Percentiles rank a stretch among this genome's conserved stretches.
These are phyloP conservation scores for Nothura maculosa DNA, from an alignment of 2,797 vertebrate species.

Conservation along the genomic window DNA sequence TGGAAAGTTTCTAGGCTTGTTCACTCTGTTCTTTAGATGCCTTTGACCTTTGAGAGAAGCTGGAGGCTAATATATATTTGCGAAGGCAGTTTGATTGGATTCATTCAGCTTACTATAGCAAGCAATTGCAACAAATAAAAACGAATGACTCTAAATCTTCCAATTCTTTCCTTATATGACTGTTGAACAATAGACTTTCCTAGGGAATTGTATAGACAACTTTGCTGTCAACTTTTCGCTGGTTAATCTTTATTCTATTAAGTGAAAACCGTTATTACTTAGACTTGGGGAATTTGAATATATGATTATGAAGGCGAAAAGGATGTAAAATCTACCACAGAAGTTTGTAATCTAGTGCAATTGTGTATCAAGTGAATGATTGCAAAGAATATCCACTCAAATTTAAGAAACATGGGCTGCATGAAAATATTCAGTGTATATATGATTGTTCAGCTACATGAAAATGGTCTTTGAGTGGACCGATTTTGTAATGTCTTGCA, in stretches of 20 bases:
- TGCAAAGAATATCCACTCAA: not conserved
- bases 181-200: not conserved
- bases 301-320: not conserved
- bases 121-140: not conserved
- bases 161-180: not conserved
- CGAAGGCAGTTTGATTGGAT: not conserved
- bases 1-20: not conserved
- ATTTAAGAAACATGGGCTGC: not conserved
- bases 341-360: not conserved
- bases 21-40: not conserved
- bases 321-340: not conserved
- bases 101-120: not conserved
- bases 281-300: not conserved
- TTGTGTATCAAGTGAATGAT: not conserved
- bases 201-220: not conserved
- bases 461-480: not conserved
- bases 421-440: not conserved
- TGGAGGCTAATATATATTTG: not conserved
- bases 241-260: not conserved
- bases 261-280: not conserved
- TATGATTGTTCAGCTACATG: not conserved
- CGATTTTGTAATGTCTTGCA: not conserved
- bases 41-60: not conserved
- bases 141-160: not conserved
- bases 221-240: not conserved